Evolutionary conservation across 2,113 vertebrate species (phyloP), one percentile per base, ranked within the genome.

Genomic region (Equus quagga): DNA sequence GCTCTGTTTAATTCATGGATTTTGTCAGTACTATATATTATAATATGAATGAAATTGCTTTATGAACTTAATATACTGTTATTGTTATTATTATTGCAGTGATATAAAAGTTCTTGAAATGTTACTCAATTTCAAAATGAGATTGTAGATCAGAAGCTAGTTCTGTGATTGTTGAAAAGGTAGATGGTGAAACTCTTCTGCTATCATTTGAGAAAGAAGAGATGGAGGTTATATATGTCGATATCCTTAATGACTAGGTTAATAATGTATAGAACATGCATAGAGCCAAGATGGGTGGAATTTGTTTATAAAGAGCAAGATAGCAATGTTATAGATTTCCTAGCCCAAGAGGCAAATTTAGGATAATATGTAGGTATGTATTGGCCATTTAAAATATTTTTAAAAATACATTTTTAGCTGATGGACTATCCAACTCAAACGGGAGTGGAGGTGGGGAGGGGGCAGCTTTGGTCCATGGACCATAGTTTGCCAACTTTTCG

Each of bases 121-220:
- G 31, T 14, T 64, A 21, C 36, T 36, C 79, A 73, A 79, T 83
- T 83, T 93, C 21, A 96, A 92, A 96, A 86, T 64, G 8, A 44
- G 17, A 69, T 56, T 75, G 17, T 62, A 84, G n/a, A 92, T 60
- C 28, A 86, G 83, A 94, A 26, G 14, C 13, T 24, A 49, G 3
- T 70, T 89, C 13, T 92, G 12, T 60, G 62, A 91, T 87, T 67
- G 91, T 33, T 82, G 15, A 89, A 90, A 91, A 78, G 31, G 28
- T 88, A 73, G 19, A 46, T 92, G 15, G 14, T 31, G 1, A n/a
- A 33, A 41, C 3, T 90, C 23, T 81, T 3, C 0, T 54, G 0
- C n/a, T 96, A 51, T 51, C 24, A 84, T 75, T 93, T 72, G 33
- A 62, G 8, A 56, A 79, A 75, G 5, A 65, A 76, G 26, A 90